phyloP scores from a whole-genome alignment of 2,797 vertebrate species.

The Neostethus bicornis region DNA sequence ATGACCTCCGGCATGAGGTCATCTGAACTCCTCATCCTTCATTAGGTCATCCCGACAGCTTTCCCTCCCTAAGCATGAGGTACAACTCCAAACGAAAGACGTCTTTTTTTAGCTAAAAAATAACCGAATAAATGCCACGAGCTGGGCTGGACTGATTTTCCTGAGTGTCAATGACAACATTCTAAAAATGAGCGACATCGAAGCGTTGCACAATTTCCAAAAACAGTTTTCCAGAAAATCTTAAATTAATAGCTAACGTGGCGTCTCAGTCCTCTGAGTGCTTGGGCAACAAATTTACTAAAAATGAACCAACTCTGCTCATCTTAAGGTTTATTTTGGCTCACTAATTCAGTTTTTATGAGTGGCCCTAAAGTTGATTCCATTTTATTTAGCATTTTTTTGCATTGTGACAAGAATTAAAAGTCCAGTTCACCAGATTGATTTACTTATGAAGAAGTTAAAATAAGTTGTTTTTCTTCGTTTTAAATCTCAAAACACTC shows the following conservation, averaged over 20 bases:
- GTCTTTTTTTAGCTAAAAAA: constrained; percentile 75
- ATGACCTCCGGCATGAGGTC: constrained; percentile 26
- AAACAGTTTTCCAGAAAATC: constrained; percentile 48
- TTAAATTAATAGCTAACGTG: constrained; percentile 48
- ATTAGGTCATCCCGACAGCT: constrained; percentile 48
- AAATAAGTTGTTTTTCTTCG: not conserved
- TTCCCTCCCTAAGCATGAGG: constrained; percentile 47
- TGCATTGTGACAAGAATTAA: not conserved
- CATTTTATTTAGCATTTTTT: not conserved
- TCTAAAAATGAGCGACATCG: constrained; percentile 72
- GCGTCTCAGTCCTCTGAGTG: constrained; percentile 23
- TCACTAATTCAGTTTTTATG: too few relatives aligned
- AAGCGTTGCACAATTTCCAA: constrained; percentile 64
- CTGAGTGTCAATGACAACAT: constrained; percentile 74
- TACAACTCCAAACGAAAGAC: constrained; percentile 49
- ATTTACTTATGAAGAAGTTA: not conserved
- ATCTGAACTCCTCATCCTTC: constrained; percentile 48
- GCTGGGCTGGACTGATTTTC: constrained; percentile 64
- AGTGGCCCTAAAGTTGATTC: not conserved
- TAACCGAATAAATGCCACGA: constrained; percentile 80
- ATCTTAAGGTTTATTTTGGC: not conserved
- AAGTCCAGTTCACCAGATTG: not conserved
- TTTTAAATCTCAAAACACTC: not conserved
- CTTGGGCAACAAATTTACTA: constrained; percentile 22
- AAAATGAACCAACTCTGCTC: constrained; percentile 9